Evolutionary conservation across 1,140 invertebrate genomes (phyloP).

Genomic region (Apolygus lucorum): DNA sequence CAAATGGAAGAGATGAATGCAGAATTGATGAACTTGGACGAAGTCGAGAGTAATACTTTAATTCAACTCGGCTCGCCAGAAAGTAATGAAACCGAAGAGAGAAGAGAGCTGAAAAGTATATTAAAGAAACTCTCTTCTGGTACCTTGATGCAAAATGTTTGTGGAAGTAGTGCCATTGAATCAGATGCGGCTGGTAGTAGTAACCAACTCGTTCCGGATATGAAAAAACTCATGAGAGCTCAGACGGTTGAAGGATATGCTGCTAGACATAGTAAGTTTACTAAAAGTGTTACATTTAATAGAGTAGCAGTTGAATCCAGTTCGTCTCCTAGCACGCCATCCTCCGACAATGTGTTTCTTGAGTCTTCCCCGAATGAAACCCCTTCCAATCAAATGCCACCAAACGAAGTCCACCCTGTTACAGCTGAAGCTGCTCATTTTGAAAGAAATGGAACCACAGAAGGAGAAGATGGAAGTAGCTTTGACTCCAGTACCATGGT

Average conservation of each 20-base stretch:
- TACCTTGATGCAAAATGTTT: slow-evolving; percentile 17
- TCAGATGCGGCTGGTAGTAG: slow-evolving; percentile 33
- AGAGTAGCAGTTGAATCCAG: slow-evolving; percentile 71
- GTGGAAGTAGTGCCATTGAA: slow-evolving; percentile 40
- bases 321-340: slow-evolving; percentile 39
- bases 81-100: slow-evolving; percentile 72
- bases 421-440: too few relatives aligned
- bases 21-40: background rate
- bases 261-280: slow-evolving; percentile 73
- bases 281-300: slow-evolving; percentile 82
- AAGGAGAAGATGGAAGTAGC: background rate
- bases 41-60: background rate
- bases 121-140: slow-evolving; percentile 62
- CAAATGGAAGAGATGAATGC: too few relatives aligned
- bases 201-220: slow-evolving; percentile 40
- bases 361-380: background rate
- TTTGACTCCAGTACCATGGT: background rate
- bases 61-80: slow-evolving; percentile 48
- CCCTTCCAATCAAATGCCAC: background rate
- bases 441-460: background rate
- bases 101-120: slow-evolving; percentile 72
- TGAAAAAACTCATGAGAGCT: slow-evolving; percentile 54
- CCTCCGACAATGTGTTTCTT: slow-evolving; percentile 6
- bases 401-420: background rate
- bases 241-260: slow-evolving; percentile 79